These are phyloP conservation scores for Epinotia bilunana DNA, from an alignment of 2,888 invertebrate genomes.

Conservation along the genomic window DNA sequence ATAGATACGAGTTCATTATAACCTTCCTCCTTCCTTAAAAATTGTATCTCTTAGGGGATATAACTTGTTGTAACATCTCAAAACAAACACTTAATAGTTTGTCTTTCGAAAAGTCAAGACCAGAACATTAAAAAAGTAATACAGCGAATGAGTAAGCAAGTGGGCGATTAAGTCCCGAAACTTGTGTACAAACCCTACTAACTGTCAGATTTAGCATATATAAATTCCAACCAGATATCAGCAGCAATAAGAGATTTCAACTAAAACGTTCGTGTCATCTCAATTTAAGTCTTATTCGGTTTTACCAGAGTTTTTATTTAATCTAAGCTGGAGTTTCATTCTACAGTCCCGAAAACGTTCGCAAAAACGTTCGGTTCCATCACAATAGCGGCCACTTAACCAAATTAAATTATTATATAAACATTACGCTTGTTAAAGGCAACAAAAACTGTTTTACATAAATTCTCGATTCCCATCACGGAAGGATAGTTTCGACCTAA, in stretches of 20 bases:
- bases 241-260: neutral
- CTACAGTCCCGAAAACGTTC: neutral
- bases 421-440: slow-evolving; percentile 25
- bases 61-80: too few relatives aligned
- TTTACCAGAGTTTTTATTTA: neutral
- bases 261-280: neutral
- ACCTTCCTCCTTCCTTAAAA: too few relatives aligned
- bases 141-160: neutral
- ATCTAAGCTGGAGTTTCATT: neutral
- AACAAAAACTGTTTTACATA: slow-evolving; percentile 43
- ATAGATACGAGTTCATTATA: too few relatives aligned
- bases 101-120: too few relatives aligned
- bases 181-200: neutral
- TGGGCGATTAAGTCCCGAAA: neutral
- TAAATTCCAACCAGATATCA: neutral
- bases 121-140: too few relatives aligned
- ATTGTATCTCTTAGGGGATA: too few relatives aligned
- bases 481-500: slow-evolving; percentile 26
- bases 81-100: too few relatives aligned
- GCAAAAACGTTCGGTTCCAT: slow-evolving; percentile 14
- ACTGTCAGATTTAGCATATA: neutral
- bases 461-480: slow-evolving; percentile 30
- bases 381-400: slow-evolving; percentile 36
- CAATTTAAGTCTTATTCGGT: neutral
- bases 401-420: slow-evolving; percentile 42